These are phyloP conservation scores for Poecilia latipinna DNA, from an alignment of 2,113 vertebrate genomes.

Conservation along the genomic window DNA sequence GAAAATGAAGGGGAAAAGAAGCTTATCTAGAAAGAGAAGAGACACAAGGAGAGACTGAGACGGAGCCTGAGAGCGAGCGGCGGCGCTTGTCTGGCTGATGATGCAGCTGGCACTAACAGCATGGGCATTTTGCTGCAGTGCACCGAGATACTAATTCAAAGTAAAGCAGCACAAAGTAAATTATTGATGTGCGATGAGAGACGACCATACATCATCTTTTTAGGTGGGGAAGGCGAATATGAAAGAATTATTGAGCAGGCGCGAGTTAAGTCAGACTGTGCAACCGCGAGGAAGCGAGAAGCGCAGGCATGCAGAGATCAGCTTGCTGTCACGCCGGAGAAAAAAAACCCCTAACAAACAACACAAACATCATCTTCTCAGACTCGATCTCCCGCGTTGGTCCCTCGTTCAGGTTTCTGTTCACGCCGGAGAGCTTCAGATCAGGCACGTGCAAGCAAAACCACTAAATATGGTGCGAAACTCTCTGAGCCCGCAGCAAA, in stretches of 20 bases:
- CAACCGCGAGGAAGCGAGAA: constrained; percentile 13
- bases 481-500: constrained; percentile 45
- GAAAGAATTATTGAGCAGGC: constrained; percentile 52
- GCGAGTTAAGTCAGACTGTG: constrained; percentile 27
- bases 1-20: constrained; percentile 25
- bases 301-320: constrained; percentile 7
- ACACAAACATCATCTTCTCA: constrained; percentile 18
- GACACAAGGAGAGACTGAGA: constrained; percentile 10
- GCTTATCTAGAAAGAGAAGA: constrained; percentile 25
- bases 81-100: constrained; percentile 11
- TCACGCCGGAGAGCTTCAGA: constrained; percentile 49
- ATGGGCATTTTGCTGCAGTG: constrained; percentile 25
- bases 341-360: constrained; percentile 36
- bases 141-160: constrained; percentile 53
- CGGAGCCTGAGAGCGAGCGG: constrained; percentile 10
- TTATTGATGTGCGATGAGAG: constrained; percentile 62
- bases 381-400: constrained; percentile 6
- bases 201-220: constrained; percentile 69
- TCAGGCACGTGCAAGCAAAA: constrained; percentile 42
- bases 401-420: constrained; percentile 46
- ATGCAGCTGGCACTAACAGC: constrained; percentile 34
- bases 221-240: constrained; percentile 45
- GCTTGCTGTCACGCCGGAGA: constrained; percentile 17
- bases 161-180: constrained; percentile 57
- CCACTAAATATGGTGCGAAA: constrained; percentile 32